Evolutionary conservation across 2,888 invertebrate species (phyloP), one percentile per base, ranked within the genome.

Genomic region (Luperina nickerlii): DNA sequence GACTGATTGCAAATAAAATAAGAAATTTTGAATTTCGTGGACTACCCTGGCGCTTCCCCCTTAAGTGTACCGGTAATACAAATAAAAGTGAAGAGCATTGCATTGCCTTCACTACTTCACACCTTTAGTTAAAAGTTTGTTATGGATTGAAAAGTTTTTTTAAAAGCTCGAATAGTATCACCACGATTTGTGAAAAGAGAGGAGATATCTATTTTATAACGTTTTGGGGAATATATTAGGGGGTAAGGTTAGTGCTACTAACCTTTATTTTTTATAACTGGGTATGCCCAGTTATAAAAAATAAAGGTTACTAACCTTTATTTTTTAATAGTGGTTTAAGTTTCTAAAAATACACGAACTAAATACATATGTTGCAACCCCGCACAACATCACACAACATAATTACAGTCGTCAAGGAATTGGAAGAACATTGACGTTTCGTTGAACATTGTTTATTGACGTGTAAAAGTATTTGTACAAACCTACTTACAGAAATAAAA

Each of bases 41-140:
- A 9, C 24, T 57, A 11, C 24, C 13, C 24, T 57, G 11, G 9
- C 24, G 57, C 24, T 24, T 54, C 20, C 20, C 9, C 24, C 54
- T 57, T 57, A 70, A 73, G 63, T 65, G 38, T 66, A 63, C 38
- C n/a, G 5, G 27, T 32, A 67, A 63, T 32, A 68, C 48, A 63
- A 62, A 24, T 51, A 70, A 62, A 62, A 66, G 24, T 32, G 11
- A 15, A 38, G 38, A 24, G 69, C 9, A 63, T 57, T 24, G 13
- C 3, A n/a, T 13, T 24, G 20, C 20, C 38, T 66, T 20, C 20
- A 66, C 6, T 45, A 62, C 54, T 73, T 74, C n/a, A 32, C 60
- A 67, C 32, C 51, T 65, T 67, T 67, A 7, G 60, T 70, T 38
- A 71, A 71, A 78, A 38, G 32, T 57, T 57, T 70, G 11, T 38